phyloP scores from a whole-genome alignment of 2,888 invertebrate species.

The Pristionchus entomophagus region DNA sequence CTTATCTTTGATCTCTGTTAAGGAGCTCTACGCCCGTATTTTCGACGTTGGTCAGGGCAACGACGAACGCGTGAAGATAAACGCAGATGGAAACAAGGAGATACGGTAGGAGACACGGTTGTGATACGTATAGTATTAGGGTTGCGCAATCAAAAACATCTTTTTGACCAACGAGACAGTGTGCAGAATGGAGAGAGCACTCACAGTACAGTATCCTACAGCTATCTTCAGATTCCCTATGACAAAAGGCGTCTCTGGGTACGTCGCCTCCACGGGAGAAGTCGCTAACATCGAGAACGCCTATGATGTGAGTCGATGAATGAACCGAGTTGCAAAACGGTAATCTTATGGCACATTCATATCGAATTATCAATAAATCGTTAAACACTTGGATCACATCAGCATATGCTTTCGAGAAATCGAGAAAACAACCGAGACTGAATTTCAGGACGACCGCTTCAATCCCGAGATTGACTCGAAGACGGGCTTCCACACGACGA shows the following conservation, averaged over 20 bases:
- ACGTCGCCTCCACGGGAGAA: conserved; percentile 87
- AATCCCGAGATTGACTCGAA: conserved; percentile 77
- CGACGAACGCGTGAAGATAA: conserved; percentile 63
- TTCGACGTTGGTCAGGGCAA: conserved; percentile 81
- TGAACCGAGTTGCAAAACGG: too few relatives aligned
- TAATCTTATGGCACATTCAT: too few relatives aligned
- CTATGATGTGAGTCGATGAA: conserved; percentile 80
- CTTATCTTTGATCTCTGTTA: background rate
- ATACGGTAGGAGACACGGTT: conserved; percentile 60
- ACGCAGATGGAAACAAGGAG: conserved; percentile 67
- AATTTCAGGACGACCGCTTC: conserved; percentile 47
- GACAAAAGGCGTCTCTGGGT: conserved; percentile 87
- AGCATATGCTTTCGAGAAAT: background rate
- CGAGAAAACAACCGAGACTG: background rate
- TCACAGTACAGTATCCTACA: too few relatives aligned
- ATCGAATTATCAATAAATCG: background rate
- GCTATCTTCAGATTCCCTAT: conserved; percentile 82
- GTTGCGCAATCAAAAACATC: too few relatives aligned
- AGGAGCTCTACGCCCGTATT: conserved; percentile 86
- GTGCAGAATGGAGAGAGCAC: too few relatives aligned
- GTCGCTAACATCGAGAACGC: conserved; percentile 88
- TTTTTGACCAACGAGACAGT: too few relatives aligned
- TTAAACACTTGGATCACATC: too few relatives aligned
- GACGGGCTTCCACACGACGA: conserved; percentile 82
- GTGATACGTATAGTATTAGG: too few relatives aligned